These are phyloP conservation scores for Chlamydotis undulata DNA, from an alignment of 2,113 vertebrate genomes.

Conservation along the genomic window DNA sequence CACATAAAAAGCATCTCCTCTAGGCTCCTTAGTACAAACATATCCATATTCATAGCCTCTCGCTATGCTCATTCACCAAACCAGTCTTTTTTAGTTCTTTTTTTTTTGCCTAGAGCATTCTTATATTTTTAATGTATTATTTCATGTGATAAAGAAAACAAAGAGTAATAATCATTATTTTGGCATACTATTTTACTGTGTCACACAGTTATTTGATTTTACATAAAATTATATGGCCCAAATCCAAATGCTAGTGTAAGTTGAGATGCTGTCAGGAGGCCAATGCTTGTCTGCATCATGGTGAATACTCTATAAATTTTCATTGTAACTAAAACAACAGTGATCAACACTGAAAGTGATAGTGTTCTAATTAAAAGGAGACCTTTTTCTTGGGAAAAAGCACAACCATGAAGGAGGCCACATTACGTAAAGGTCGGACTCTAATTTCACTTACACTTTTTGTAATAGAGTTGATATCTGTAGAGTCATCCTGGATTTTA, in stretches of 20 bases:
- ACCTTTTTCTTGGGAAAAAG: neutral
- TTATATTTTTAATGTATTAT: neutral
- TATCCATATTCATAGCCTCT: conserved; percentile 36
- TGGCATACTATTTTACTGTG: neutral
- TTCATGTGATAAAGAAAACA: neutral
- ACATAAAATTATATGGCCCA: neutral
- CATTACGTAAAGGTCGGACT: neutral
- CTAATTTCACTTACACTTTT: neutral
- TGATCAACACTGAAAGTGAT: neutral
- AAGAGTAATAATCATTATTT: neutral
- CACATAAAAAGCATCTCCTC: conserved; percentile 31
- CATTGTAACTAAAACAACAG: neutral
- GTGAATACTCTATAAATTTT: neutral
- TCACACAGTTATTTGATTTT: neutral
- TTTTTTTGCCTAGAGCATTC: neutral
- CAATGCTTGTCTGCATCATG: neutral
- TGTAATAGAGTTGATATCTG: neutral
- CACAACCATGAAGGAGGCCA: neutral
- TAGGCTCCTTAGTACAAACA: conserved; percentile 1
- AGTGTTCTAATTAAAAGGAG: neutral
- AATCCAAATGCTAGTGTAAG: neutral
- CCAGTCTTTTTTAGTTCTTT: conserved; percentile 10
- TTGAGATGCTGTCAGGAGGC: neutral
- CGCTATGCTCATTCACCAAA: conserved; percentile 18
- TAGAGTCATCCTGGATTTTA: neutral